A percentile compares a stretch with the other conserved stretches of the same genome.
Conservation (phyloP, 2,888 invertebrate species). For the Thera britannica region DNA sequence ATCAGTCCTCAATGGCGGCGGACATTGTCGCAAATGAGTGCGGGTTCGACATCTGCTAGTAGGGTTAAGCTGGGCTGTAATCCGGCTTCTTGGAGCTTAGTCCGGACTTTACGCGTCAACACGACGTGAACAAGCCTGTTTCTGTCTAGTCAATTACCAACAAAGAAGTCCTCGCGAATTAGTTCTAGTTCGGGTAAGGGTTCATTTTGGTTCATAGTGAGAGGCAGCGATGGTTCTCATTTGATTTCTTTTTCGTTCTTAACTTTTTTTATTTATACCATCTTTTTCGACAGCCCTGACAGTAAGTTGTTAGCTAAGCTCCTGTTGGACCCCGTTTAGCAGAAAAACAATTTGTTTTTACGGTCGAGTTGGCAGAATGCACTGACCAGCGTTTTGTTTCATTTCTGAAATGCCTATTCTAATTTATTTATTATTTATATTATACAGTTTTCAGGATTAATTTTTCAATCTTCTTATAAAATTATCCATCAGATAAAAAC, state of each 20-base stretch:
- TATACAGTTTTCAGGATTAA: too few species aligned
- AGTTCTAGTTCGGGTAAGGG: neutral
- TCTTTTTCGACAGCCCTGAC: slow-evolving; percentile 19
- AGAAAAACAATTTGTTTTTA: slow-evolving; percentile 45
- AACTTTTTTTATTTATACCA: neutral
- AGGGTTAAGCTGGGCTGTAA: slow-evolving; percentile 16
- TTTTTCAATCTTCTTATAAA: too few species aligned
- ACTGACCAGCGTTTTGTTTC: slow-evolving; percentile 20
- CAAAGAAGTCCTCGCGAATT: neutral
- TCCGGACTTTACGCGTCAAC: slow-evolving; percentile 1
- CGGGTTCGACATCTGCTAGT: slow-evolving; percentile 67
- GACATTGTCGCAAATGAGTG: slow-evolving; percentile 80
- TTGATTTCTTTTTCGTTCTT: neutral
- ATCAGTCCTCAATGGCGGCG: slow-evolving; percentile 77
- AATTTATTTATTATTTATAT: too few species aligned
- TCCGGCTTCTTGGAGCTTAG: slow-evolving; percentile 20
- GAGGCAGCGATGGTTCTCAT: neutral
- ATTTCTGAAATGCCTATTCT: slow-evolving; percentile 14
- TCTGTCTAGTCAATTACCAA: neutral
- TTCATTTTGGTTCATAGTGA: too few species aligned
- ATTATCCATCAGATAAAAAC: too few species aligned
- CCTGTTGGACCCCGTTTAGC: slow-evolving; percentile 38
- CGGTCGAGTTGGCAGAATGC: slow-evolving; percentile 32
- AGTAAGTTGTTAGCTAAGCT: slow-evolving; percentile 26
- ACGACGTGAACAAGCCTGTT: neutral